These are phyloP conservation scores for Dendronephthya gigantea DNA, from an alignment of 64 coral and sea anemone species.

Conservation along the genomic window DNA sequence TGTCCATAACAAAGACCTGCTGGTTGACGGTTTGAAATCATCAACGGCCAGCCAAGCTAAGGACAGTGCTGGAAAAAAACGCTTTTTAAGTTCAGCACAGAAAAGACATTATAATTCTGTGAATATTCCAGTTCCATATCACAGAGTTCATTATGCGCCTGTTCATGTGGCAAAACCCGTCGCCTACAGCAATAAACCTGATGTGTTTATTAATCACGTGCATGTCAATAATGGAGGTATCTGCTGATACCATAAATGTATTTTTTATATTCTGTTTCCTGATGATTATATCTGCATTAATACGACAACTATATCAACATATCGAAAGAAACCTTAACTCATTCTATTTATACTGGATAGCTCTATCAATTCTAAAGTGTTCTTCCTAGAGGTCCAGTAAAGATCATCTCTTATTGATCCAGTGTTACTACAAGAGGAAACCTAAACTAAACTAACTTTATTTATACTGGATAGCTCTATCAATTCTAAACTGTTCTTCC, in stretches of 20 bases:
- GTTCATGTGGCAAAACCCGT: background rate
- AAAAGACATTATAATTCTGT: background rate
- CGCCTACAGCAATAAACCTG: background rate
- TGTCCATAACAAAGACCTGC: background rate
- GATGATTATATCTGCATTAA: no score
- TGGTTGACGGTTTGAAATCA: background rate
- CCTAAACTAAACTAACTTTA: no score
- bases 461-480: no score
- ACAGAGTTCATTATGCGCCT: background rate
- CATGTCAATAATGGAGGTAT: slow-evolving; percentile 11
- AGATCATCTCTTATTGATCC: no score
- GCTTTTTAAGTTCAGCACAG: background rate
- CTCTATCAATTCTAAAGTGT: no score
- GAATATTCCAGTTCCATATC: background rate
- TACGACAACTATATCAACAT: no score
- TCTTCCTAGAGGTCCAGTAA: no score
- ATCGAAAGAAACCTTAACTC: no score
- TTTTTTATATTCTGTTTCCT: background rate
- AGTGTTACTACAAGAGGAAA: no score
- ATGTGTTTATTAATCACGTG: background rate
- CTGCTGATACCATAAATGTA: background rate
- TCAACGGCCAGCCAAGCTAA: background rate
- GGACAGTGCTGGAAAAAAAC: background rate
- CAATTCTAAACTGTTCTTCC: no score
- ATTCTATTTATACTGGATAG: no score